phyloP scores from a whole-genome alignment of 2,113 vertebrate species.

The Campylomormyrus tamandua region DNA sequence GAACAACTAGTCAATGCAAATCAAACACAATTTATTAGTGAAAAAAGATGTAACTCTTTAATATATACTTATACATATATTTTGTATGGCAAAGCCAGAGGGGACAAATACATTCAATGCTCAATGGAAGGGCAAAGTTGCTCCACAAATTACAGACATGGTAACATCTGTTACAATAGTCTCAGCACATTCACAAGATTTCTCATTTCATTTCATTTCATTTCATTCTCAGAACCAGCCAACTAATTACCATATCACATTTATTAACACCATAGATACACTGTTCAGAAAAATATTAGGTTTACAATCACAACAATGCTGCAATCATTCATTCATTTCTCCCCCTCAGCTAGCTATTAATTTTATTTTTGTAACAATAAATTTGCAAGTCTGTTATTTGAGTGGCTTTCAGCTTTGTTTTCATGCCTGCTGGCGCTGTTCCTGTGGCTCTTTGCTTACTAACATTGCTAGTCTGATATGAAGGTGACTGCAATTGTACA shows the following conservation, averaged over 20 bases:
- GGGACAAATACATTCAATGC: not conserved
- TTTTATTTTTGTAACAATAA: not conserved
- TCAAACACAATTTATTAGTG: not conserved
- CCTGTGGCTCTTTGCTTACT: not conserved
- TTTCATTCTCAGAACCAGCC: not conserved
- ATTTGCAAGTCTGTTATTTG: not conserved
- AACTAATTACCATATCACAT: not conserved
- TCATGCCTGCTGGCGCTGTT: not conserved
- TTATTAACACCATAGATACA: not conserved
- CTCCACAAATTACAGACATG: not conserved
- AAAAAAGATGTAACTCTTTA: not conserved
- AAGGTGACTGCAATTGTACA: not conserved
- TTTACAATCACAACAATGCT: not conserved
- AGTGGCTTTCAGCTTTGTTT: not conserved
- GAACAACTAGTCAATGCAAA: not conserved
- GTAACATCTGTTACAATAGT: not conserved
- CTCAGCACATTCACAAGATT: not conserved
- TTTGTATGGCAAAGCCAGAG: not conserved
- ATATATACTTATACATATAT: not conserved
- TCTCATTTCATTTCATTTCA: not conserved
- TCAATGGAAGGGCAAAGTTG: not conserved
- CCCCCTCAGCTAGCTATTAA: not conserved
- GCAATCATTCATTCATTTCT: not conserved
- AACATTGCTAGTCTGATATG: not conserved
- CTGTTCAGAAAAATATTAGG: not conserved